Evolutionary conservation across 2,888 invertebrate species (phyloP).

Genomic region (Callyntrura guangdongensis): DNA sequence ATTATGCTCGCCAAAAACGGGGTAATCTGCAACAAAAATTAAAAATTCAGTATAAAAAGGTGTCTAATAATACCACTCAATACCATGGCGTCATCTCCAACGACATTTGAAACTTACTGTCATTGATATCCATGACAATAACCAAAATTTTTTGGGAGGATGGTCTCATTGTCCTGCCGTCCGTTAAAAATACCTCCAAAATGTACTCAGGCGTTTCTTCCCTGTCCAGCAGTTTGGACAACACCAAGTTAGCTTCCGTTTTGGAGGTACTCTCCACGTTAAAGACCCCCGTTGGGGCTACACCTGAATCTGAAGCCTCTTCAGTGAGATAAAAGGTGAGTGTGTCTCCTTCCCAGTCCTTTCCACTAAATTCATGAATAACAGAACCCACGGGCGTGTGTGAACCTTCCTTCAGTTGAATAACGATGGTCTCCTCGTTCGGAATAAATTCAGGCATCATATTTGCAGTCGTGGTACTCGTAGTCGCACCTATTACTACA

Average conservation of each 20-base stretch:
- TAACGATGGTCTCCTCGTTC: background rate
- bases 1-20: background rate
- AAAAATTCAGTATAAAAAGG: background rate
- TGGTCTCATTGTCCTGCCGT: background rate
- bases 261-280: background rate
- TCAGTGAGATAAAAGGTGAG: background rate
- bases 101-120: conserved; percentile 19
- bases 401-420: background rate
- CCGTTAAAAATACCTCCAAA: background rate
- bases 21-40: conserved; percentile 32
- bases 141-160: background rate
- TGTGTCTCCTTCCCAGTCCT: conserved; percentile 23
- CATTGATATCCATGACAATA: conserved; percentile 48
- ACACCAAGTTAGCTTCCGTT: conserved; percentile 7
- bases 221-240: conserved; percentile 3
- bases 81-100: too few species aligned
- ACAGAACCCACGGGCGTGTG: background rate
- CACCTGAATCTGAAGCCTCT: background rate
- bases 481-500: too few species aligned
- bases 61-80: background rate
- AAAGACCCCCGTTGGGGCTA: background rate
- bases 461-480: too few species aligned
- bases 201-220: background rate
- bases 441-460: conserved; percentile 37
- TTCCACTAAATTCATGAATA: conserved; percentile 20